A percentile compares a stretch with the other conserved stretches of the same genome.
Evolutionary conservation across 2,888 invertebrate genomes (phyloP).

Genomic region (Onchidella celtica): DNA sequence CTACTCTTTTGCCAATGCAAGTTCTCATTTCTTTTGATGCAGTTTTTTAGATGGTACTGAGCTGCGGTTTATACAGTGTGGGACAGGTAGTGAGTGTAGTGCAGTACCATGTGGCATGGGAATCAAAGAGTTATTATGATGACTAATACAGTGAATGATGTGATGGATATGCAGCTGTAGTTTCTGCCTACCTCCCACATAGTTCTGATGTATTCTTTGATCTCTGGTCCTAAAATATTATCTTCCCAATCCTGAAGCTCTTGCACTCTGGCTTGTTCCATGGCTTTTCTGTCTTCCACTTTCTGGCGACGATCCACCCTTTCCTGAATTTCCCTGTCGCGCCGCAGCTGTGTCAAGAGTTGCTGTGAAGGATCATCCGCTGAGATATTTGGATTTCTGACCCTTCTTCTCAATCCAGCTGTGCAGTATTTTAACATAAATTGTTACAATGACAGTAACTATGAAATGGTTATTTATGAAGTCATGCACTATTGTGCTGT

Average conservation of each 20-base stretch:
- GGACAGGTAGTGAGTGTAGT: too few relatives aligned
- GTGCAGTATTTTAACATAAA: too few relatives aligned
- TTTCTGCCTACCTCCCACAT: constrained; percentile 84
- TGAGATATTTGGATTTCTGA: constrained; percentile 62
- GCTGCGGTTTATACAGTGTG: too few relatives aligned
- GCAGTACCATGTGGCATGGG: too few relatives aligned
- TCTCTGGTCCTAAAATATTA: constrained; percentile 77
- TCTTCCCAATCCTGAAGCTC: constrained; percentile 81
- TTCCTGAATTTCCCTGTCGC: constrained; percentile 77
- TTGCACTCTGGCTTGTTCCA: constrained; percentile 71
- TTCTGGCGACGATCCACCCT: constrained; percentile 74
- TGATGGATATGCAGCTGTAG: too few relatives aligned
- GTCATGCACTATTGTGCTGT: too few relatives aligned
- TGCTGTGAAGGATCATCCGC: constrained; percentile 70
- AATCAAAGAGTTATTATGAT: too few relatives aligned
- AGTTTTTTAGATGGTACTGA: too few relatives aligned
- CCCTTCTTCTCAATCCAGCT: constrained; percentile 61
- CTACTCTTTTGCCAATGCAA: too few relatives aligned
- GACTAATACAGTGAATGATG: too few relatives aligned
- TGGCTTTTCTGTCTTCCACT: constrained; percentile 78
- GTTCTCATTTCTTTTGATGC: too few relatives aligned
- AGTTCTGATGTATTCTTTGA: constrained; percentile 80
- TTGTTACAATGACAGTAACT: constrained; percentile 4
- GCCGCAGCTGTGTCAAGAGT: constrained; percentile 78
- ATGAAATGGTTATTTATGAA: too few relatives aligned